Conservation (phyloP, 1,140 invertebrate species). For the Sipha flava region DNA sequence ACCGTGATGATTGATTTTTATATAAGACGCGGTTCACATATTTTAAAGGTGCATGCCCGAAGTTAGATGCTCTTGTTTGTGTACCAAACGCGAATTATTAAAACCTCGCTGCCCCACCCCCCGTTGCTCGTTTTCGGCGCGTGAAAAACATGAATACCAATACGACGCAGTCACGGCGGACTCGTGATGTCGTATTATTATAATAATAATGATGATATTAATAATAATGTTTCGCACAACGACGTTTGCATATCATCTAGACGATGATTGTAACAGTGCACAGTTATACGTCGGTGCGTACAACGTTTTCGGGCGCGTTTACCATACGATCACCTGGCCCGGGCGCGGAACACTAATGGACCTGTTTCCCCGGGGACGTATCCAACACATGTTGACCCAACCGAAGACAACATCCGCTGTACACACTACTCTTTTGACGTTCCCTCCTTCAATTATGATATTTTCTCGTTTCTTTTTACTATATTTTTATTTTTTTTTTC, state of each 20-base stretch:
- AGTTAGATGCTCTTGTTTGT: too few species aligned
- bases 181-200: too few species aligned
- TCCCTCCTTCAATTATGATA: neutral
- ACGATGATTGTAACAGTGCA: neutral
- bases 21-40: too few species aligned
- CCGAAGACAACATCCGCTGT: slow-evolving; percentile 26
- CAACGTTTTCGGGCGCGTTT: too few species aligned
- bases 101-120: too few species aligned
- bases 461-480: neutral
- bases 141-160: too few species aligned
- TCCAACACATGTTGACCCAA: slow-evolving; percentile 29
- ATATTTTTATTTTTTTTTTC: neutral
- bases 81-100: too few species aligned
- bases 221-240: neutral
- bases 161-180: too few species aligned
- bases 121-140: too few species aligned
- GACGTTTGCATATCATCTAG: neutral
- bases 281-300: neutral
- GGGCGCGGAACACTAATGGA: slow-evolving; percentile 16
- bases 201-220: too few species aligned
- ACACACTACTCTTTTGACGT: neutral
- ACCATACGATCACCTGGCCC: slow-evolving; percentile 16
- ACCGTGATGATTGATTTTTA: too few species aligned
- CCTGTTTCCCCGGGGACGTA: slow-evolving; percentile 13
- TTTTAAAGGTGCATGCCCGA: too few species aligned